Evolutionary conservation across 2,113 vertebrate species (phyloP), one percentile per base, ranked within the genome.

Genomic region (Corydoras sp.): DNA sequence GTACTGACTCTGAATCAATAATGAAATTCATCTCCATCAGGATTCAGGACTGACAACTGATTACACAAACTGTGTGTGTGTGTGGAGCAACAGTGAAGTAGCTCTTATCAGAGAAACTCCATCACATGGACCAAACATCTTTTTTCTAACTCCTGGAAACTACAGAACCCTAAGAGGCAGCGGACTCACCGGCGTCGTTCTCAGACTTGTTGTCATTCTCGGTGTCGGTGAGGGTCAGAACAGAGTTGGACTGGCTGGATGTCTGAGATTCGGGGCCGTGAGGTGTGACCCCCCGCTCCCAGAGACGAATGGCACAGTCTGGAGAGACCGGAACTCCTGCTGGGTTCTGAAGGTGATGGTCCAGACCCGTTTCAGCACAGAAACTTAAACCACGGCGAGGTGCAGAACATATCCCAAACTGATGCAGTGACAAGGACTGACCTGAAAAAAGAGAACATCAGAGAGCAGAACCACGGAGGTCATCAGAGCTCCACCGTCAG

Each of bases 201-300:
- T 98, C 96, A 5, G 94, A 97, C 86, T 95, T 98, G 92, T 98
- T 98, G 74, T 98, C 97, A 1, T 96, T 95, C 83, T 99, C 95
- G 0, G 95, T 97, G 86, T 98, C 97, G 31, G 95, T 97, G 85
- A 99, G 94, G 12, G 95, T 98, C 84, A 99, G 93, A 72, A 90
- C 95, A 2, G 97, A 99, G 91, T 98, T 98, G 78, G 96, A 98
- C 81, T 93, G 96, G 71, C 96, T 99, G 64, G 97, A 98, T 69
- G 96, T 91, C 86, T 92, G 96, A 75, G 95, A 98, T 78, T 92
- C 95, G 84, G 90, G 94, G 78, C 92, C 94, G 10, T 75, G 79
- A 4, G 93, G 93, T 80, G 95, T 97, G 78, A 92, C 91, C 83
- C 95, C 95, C 81, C 94, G 88, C 71, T 94, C 94, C 95, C 96